These are phyloP conservation scores for Myanophis thanlyinensis DNA, from an alignment of 2,113 vertebrate genomes.

Conservation along the genomic window DNA sequence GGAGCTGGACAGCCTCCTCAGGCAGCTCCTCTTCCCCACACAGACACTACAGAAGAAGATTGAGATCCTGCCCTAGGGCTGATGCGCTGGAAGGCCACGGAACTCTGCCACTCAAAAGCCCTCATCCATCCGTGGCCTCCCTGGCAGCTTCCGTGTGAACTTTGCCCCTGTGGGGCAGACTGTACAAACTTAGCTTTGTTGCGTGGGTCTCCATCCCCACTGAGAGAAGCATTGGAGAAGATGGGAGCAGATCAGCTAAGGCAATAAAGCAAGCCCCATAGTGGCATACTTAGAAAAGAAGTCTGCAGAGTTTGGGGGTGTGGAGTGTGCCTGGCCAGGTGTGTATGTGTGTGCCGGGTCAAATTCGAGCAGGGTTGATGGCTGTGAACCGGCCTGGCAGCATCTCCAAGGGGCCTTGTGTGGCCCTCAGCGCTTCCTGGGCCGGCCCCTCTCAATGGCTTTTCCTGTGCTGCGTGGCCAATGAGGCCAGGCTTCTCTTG, in stretches of 20 bases:
- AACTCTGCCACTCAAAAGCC: background rate
- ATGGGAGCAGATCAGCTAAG: no score
- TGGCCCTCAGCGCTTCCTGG: background rate
- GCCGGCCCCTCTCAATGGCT: background rate
- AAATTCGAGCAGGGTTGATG: fast-evolving
- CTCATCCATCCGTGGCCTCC: background rate
- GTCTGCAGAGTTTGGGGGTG: background rate
- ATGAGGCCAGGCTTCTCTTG: background rate
- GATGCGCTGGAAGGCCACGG: background rate
- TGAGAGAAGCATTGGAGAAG: background rate
- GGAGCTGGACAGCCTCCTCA: conserved; percentile 83
- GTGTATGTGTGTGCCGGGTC: no score
- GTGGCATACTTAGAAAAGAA: background rate
- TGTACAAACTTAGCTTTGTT: no score
- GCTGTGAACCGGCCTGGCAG: background rate
- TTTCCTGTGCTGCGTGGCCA: background rate
- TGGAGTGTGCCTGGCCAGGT: background rate
- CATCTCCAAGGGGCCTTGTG: background rate
- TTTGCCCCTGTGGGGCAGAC: background rate
- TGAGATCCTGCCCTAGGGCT: conserved; percentile 77
- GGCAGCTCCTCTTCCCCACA: conserved; percentile 80
- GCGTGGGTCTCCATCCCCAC: no score
- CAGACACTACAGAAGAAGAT: conserved; percentile 92
- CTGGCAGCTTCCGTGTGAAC: background rate
- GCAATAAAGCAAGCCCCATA: background rate